These are phyloP conservation scores for Oxyura jamaicensis DNA, from an alignment of 2,113 vertebrate species.

Conservation along the genomic window DNA sequence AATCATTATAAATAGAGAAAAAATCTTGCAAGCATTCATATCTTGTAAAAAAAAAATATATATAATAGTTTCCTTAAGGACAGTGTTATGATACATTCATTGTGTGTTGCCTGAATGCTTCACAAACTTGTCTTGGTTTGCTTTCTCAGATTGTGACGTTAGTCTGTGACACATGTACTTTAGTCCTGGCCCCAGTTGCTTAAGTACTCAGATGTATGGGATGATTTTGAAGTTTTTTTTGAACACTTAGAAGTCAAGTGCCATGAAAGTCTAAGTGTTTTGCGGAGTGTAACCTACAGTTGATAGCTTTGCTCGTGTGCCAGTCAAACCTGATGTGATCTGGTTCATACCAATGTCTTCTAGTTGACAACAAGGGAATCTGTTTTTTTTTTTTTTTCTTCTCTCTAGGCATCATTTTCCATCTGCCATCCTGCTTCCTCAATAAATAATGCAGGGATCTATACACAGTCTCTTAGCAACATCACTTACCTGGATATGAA, in stretches of 20 bases:
- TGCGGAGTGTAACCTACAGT: neutral
- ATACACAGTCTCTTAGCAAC: fast-evolving
- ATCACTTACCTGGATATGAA: neutral
- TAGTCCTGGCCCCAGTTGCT: neutral
- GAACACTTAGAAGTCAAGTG: constrained; percentile 29
- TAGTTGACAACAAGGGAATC: neutral
- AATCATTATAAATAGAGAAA: neutral
- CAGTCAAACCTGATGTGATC: neutral
- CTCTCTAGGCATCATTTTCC: neutral
- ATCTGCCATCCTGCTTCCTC: constrained; percentile 15
- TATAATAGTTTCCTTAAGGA: fast-evolving
- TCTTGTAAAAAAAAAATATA: neutral
- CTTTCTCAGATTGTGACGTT: neutral
- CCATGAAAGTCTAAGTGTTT: constrained; percentile 17
- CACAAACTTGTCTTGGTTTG: neutral
- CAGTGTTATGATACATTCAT: neutral
- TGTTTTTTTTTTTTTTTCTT: neutral
- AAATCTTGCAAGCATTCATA: neutral
- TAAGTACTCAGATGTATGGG: neutral
- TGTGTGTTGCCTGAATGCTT: neutral
- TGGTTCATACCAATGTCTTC: neutral
- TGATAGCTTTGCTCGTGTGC: neutral
- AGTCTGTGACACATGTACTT: neutral
- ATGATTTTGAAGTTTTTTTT: neutral
- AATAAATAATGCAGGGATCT: neutral